Conservation (phyloP, 2,113 vertebrate genomes). For the Forbesichthys agassizii region DNA sequence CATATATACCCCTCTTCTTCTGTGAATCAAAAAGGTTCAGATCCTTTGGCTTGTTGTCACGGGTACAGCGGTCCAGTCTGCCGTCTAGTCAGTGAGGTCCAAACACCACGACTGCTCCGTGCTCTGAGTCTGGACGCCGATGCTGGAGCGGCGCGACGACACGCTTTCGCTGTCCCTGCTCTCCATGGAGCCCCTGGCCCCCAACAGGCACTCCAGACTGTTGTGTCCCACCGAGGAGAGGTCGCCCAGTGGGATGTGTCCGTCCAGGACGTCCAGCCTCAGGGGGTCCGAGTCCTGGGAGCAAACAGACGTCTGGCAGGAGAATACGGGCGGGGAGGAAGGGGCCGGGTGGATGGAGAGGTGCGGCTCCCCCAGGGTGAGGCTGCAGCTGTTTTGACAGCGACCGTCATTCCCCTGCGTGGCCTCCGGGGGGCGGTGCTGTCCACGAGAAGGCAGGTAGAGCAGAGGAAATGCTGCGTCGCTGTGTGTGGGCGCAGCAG, state of each 20-base stretch:
- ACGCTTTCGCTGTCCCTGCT: constrained; percentile 68
- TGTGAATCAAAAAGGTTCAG: too few relatives aligned
- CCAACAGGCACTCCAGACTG: constrained; percentile 75
- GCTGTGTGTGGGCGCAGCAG: constrained; percentile 62
- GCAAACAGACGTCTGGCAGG: constrained; percentile 13
- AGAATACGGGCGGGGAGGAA: constrained; percentile 22
- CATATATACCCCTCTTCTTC: too few relatives aligned
- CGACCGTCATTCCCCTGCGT: constrained; percentile 33
- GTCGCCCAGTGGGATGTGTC: constrained; percentile 43
- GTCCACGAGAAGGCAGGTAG: constrained; percentile 35
- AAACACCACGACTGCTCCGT: constrained; percentile 77
- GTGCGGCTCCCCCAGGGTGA: constrained; percentile 33
- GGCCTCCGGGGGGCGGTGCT: constrained; percentile 21
- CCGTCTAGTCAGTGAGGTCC: constrained; percentile 69
- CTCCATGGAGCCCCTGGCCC: constrained; percentile 59
- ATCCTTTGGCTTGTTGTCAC: too few relatives aligned
- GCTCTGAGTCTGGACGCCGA: constrained; percentile 69
- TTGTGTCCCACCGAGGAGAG: constrained; percentile 59
- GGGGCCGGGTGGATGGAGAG: constrained; percentile 16
- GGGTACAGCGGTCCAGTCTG: too few relatives aligned
- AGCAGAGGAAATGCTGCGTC: constrained; percentile 54
- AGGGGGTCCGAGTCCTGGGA: constrained; percentile 46
- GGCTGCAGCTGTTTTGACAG: constrained; percentile 19
- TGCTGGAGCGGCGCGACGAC: constrained; percentile 67
- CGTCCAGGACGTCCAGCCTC: constrained; percentile 24